Conservation (phyloP, 92 coral and sea anemone species). For the Epizoanthus stellaris region DNA sequence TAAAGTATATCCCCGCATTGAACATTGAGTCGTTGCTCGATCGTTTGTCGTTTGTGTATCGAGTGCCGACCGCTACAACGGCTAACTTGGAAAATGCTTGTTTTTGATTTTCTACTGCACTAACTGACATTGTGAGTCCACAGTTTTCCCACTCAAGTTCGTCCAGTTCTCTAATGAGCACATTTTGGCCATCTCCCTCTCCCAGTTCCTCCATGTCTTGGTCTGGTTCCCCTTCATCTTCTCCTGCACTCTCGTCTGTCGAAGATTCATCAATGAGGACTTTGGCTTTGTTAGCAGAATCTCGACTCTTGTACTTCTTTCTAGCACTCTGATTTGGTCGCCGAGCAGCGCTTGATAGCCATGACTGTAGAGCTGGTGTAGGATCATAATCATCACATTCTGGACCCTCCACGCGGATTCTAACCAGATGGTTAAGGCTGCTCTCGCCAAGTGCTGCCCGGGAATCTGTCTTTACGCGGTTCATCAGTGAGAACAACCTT, state of each 20-base stretch:
- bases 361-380: slow-evolving; percentile 60
- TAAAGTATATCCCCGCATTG: no score
- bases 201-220: slow-evolving; percentile 48
- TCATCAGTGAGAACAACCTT: slow-evolving; percentile 76
- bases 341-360: slow-evolving; percentile 61
- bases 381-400: slow-evolving; percentile 65
- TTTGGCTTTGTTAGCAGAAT: slow-evolving; percentile 53
- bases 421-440: slow-evolving; percentile 58
- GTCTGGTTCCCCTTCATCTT: slow-evolving; percentile 40
- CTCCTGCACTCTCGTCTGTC: slow-evolving; percentile 59
- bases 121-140: not conserved
- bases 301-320: slow-evolving; percentile 52
- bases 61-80: no score
- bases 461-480: slow-evolving; percentile 74
- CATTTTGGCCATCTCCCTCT: slow-evolving; percentile 45
- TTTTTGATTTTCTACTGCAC: not conserved
- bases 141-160: slow-evolving; percentile 30
- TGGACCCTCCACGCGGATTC: slow-evolving; percentile 70
- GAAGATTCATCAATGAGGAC: slow-evolving; percentile 66
- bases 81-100: slow-evolving; percentile 11
- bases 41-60: no score
- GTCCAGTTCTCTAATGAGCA: slow-evolving; percentile 17
- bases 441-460: slow-evolving; percentile 64
- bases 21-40: no score
- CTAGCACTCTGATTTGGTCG: slow-evolving; percentile 51